Evolutionary conservation across 1,140 invertebrate species (phyloP).

Genomic region (Drosophila punjabiensis): DNA sequence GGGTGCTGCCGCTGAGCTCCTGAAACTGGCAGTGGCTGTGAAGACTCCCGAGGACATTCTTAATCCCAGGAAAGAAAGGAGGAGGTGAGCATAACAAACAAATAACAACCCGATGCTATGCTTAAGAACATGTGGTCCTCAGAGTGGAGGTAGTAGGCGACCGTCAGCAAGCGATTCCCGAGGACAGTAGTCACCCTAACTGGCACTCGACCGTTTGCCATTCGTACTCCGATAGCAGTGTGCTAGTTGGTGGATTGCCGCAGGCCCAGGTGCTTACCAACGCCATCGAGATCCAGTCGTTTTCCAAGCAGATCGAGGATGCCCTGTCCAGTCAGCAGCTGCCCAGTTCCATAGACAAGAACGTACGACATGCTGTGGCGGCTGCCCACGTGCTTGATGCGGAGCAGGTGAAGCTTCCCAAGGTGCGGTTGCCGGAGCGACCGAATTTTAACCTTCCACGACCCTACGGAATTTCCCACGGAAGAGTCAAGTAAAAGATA

Average conservation of each 20-base stretch:
- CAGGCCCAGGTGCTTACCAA: slow-evolving; percentile 93
- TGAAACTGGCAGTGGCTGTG: slow-evolving; percentile 54
- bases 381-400: slow-evolving; percentile 92
- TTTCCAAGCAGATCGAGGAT: slow-evolving; percentile 88
- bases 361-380: slow-evolving; percentile 88
- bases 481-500: slow-evolving; percentile 88
- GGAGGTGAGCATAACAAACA: slow-evolving; percentile 61
- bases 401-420: slow-evolving; percentile 91
- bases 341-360: slow-evolving; percentile 86
- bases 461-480: slow-evolving; percentile 90
- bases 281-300: slow-evolving; percentile 88
- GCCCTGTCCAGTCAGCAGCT: slow-evolving; percentile 85
- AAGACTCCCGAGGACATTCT: slow-evolving; percentile 56
- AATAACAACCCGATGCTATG: neutral
- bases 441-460: slow-evolving; percentile 90
- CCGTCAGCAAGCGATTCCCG: slow-evolving; percentile 71
- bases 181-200: slow-evolving; percentile 88
- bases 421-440: slow-evolving; percentile 89
- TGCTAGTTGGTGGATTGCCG: slow-evolving; percentile 89
- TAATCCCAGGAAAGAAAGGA: slow-evolving; percentile 15
- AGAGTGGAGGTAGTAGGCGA: slow-evolving; percentile 85
- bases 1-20: slow-evolving; percentile 86
- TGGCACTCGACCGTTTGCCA: slow-evolving; percentile 88
- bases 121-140: slow-evolving; percentile 6
- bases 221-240: slow-evolving; percentile 87